Percentiles rank a stretch among this genome's conserved stretches.
These are phyloP conservation scores for Azorinus chamasolen DNA, from an alignment of 2,888 invertebrate genomes.

Conservation along the genomic window DNA sequence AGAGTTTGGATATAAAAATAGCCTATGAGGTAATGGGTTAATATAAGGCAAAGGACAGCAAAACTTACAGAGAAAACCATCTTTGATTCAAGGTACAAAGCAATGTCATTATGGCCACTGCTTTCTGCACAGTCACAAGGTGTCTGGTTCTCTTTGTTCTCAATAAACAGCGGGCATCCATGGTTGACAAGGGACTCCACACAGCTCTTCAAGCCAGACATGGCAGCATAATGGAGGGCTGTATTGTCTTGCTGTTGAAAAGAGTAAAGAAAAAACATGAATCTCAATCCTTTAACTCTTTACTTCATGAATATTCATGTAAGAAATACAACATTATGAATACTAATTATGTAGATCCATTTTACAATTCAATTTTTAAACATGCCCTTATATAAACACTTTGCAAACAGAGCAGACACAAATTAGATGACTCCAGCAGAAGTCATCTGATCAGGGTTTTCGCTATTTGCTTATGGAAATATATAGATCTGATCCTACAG, in stretches of 20 bases:
- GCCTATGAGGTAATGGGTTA: too few species aligned
- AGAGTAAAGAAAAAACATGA: slow-evolving; percentile 16
- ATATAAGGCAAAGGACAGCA: neutral
- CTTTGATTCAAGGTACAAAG: slow-evolving; percentile 89
- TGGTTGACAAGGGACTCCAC: slow-evolving; percentile 89
- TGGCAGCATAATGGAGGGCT: slow-evolving; percentile 90
- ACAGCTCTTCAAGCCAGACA: slow-evolving; percentile 89
- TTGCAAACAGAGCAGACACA: too few species aligned
- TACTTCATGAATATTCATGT: too few species aligned
- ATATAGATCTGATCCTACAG: too few species aligned
- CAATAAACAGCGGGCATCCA: slow-evolving; percentile 89
- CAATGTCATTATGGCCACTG: slow-evolving; percentile 89
- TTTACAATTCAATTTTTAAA: too few species aligned
- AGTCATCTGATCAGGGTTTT: too few species aligned
- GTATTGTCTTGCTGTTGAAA: slow-evolving; percentile 89
- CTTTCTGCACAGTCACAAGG: slow-evolving; percentile 90
- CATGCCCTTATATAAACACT: too few species aligned
- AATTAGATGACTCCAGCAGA: too few species aligned
- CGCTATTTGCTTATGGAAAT: too few species aligned
- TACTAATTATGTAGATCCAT: too few species aligned
- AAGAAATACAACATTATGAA: too few species aligned
- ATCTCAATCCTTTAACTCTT: slow-evolving; percentile 1
- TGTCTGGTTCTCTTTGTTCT: slow-evolving; percentile 89
- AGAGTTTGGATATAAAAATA: too few species aligned
- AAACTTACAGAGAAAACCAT: slow-evolving; percentile 89